A percentile compares a stretch with the other conserved stretches of the same genome.
phyloP scores from a whole-genome alignment of 2,797 vertebrate genomes.

The Muscicapa comitata region DNA sequence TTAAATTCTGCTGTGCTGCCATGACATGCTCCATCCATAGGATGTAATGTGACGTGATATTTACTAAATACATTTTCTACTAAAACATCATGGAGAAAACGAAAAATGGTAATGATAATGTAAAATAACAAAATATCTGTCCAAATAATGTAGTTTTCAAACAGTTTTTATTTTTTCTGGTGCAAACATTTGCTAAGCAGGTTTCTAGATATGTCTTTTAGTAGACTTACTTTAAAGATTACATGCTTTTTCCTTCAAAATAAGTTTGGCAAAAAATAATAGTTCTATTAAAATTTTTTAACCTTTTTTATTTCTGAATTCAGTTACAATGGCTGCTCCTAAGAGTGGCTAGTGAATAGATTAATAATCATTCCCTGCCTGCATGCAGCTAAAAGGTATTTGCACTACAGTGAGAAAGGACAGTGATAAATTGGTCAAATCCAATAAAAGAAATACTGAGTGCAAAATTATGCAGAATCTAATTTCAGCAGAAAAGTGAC shows the following conservation, averaged over 20 bases:
- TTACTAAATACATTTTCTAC: neutral
- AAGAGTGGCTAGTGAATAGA: neutral
- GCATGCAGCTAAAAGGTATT: neutral
- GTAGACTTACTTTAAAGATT: neutral
- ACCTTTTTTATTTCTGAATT: neutral
- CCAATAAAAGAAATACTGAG: neutral
- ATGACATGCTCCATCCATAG: neutral
- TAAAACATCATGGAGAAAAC: neutral
- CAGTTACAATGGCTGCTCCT: neutral
- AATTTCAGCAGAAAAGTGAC: neutral
- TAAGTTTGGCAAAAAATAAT: neutral
- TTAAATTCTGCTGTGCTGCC: neutral
- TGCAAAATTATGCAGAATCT: neutral
- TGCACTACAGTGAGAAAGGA: neutral
- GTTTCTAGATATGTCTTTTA: neutral
- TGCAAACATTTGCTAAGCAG: neutral
- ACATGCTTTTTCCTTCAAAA: neutral
- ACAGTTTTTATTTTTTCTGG: neutral
- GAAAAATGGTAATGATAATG: neutral
- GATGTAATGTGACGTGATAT: neutral
- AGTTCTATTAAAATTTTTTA: neutral
- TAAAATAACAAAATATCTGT: neutral
- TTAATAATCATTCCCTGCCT: neutral
- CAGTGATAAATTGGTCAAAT: neutral
- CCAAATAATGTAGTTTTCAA: neutral